phyloP scores from a whole-genome alignment of 2,888 invertebrate species.

The Papilio elwesi region DNA sequence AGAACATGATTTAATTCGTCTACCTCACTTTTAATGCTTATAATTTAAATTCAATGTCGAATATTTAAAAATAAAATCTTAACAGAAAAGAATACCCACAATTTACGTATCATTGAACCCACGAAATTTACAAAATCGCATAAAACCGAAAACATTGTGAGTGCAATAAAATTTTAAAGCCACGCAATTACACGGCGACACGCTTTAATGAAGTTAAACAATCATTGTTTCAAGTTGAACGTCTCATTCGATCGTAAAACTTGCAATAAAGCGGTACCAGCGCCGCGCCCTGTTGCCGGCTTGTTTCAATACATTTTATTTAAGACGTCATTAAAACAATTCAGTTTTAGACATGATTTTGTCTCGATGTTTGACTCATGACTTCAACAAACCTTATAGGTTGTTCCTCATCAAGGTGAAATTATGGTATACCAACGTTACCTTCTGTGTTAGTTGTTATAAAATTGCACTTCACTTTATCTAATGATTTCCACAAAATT shows the following conservation, averaged over 20 bases:
- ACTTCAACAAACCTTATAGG: not conserved
- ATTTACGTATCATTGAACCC: slow-evolving; percentile 14
- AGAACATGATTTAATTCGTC: too few species aligned
- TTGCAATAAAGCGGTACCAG: slow-evolving; percentile 18
- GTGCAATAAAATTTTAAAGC: slow-evolving; percentile 36
- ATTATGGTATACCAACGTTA: too few species aligned
- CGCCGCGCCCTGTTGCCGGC: slow-evolving; percentile 13
- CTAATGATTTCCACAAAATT: too few species aligned
- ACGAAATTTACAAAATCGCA: slow-evolving; percentile 26
- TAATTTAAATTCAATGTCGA: not conserved
- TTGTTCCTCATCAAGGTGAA: too few species aligned
- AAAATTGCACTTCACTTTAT: too few species aligned
- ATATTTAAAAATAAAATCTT: not conserved
- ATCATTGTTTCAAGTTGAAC: slow-evolving; percentile 38
- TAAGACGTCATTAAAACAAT: slow-evolving; percentile 12
- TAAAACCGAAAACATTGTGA: slow-evolving; percentile 37
- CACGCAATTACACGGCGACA: slow-evolving; percentile 36
- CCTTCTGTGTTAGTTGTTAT: too few species aligned
- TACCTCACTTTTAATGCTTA: too few species aligned
- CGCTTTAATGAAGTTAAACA: slow-evolving; percentile 40
- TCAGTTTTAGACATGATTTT: not conserved
- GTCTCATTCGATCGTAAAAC: slow-evolving; percentile 36
- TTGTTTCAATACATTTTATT: slow-evolving; percentile 21
- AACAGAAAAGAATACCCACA: slow-evolving; percentile 1
- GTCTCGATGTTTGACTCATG: not conserved